A percentile compares a stretch with the other conserved stretches of the same genome.
phyloP scores from a whole-genome alignment of 2,797 vertebrate species.

The Pipistrellus pygmaeus region DNA sequence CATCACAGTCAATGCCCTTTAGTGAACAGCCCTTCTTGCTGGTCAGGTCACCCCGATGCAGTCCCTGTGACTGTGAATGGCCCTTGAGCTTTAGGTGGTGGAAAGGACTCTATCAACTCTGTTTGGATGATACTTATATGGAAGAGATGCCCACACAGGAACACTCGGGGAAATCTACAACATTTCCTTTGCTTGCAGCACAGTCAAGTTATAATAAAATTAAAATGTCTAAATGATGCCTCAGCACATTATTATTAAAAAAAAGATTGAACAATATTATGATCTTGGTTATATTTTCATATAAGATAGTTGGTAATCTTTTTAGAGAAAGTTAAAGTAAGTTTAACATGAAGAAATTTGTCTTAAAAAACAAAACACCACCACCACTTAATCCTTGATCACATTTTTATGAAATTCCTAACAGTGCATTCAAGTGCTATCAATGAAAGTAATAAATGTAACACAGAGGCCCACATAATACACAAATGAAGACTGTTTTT shows the following conservation, averaged over 20 bases:
- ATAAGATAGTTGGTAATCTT: background rate
- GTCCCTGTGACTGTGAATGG: conserved; percentile 23
- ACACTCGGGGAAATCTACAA: background rate
- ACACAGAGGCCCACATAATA: background rate
- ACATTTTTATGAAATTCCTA: background rate
- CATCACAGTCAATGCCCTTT: background rate
- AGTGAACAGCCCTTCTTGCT: background rate
- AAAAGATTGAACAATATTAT: background rate
- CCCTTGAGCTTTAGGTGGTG: background rate
- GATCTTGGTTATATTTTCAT: conserved; percentile 15
- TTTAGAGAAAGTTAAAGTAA: background rate
- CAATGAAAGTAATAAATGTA: background rate
- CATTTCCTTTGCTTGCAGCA: background rate
- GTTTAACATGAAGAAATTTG: background rate
- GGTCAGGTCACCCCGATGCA: background rate
- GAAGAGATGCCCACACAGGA: background rate
- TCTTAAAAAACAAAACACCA: background rate
- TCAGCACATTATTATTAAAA: background rate
- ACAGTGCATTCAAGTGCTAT: background rate
- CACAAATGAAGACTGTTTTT: rapidly evolving
- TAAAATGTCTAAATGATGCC: background rate
- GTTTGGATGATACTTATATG: background rate
- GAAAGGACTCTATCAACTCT: background rate
- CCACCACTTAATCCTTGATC: background rate
- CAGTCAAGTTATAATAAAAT: background rate